Evolutionary conservation across 1,140 invertebrate genomes (phyloP), one percentile per base, ranked within the genome.

Genomic region (Zaprionus inermis): DNA sequence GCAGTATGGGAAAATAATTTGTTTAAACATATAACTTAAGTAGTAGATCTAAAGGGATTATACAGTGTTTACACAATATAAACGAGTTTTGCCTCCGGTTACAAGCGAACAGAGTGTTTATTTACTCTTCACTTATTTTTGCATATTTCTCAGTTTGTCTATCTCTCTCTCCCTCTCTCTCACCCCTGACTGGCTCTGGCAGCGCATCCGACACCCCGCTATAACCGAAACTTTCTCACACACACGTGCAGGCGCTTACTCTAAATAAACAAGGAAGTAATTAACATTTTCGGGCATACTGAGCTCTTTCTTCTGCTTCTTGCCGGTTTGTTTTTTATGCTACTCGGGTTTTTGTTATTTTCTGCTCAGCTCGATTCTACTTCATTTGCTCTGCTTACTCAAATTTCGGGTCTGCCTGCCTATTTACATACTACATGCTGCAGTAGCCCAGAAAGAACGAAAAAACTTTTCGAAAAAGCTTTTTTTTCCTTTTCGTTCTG

Each of bases 381-480:
- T 88, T 88, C 83, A 89, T 88, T 88, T 88, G 69, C 79, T 83
- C 78, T 89, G 79, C 83, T 79, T 88, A 89, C 83, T 88, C 84
- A 83, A 88, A 89, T 88, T 88, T 88, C 83, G 61, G 66, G 16
- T 36, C 80, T 66, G 38, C n/a, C 38, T 16, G 84, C 72, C 83
- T 86, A 88, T 86, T 86, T 86, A 73, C 83, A 81, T 72, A 74
- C 32, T 85, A 60, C 49, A 81, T 72, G 74, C 32, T 85, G 60
- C 49, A 24, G 41, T 24, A 22, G 36, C 41, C 16, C 16, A 1
- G 0, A 22, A n/a, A n/a, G 24, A 18, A 18, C 38, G 63, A 58
- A 76, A 75, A 66, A 83, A 79, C 34, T 65, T 83, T 85, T 89
- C 11, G 54, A 72, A 65, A 32, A 51, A 60, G 54, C 30, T 67